Evolutionary conservation across 2,113 vertebrate species (phyloP).

Genomic region (Eidolon helvum): DNA sequence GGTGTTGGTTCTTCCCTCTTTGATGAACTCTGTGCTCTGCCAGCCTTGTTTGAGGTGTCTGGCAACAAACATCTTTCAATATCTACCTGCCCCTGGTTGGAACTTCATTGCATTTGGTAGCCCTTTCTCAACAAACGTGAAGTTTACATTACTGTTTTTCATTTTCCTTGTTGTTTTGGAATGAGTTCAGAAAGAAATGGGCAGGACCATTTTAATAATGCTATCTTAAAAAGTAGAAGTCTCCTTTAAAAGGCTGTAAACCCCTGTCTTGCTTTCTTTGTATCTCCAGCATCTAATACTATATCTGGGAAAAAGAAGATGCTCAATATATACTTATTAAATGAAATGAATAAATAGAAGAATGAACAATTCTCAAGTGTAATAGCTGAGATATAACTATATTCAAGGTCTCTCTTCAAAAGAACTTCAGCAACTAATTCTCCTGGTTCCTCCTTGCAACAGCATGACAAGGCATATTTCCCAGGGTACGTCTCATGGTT

Average conservation of each 20-base stretch:
- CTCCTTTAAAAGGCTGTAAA: background rate
- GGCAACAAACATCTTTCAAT: background rate
- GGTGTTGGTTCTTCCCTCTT: background rate
- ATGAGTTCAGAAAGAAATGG: background rate
- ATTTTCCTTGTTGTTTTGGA: conserved; percentile 34
- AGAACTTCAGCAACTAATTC: background rate
- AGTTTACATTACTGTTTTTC: background rate
- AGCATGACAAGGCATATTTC: background rate
- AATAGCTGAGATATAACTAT: background rate
- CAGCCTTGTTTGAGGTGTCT: background rate
- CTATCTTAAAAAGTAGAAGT: background rate
- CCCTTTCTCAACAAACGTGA: background rate
- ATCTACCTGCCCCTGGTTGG: background rate
- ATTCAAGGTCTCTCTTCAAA: conserved; percentile 14
- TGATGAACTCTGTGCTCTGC: background rate
- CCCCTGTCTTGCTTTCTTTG: background rate
- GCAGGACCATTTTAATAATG: background rate
- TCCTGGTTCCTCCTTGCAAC: background rate
- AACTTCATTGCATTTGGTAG: background rate
- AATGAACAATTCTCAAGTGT: background rate
- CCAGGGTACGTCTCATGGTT: background rate
- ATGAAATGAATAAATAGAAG: background rate
- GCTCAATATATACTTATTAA: background rate
- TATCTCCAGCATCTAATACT: background rate
- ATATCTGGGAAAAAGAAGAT: background rate